Evolutionary conservation across 2,797 vertebrate species (phyloP).

Genomic region (Bradypodion pumilum): DNA sequence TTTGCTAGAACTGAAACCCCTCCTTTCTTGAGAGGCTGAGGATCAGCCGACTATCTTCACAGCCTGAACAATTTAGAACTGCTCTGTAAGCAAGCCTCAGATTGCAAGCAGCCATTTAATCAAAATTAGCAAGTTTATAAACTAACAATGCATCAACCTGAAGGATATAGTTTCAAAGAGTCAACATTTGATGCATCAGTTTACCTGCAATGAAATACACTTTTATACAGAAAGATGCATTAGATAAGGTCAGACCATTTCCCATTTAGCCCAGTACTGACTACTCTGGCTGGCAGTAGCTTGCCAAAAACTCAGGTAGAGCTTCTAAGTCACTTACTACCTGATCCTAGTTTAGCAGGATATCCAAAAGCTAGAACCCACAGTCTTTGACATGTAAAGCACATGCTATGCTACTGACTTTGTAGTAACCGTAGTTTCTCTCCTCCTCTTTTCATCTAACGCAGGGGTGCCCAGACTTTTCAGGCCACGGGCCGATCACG

Average conservation of each 20-base stretch:
- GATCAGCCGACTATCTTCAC: no score
- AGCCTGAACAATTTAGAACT: neutral
- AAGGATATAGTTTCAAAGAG: neutral
- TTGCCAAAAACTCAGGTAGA: neutral
- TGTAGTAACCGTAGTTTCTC: neutral
- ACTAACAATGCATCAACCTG: neutral
- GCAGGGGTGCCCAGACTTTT: no score
- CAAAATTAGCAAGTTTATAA: slow-evolving; percentile 2
- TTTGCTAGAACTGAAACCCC: neutral
- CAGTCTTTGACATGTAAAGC: neutral
- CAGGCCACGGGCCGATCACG: no score
- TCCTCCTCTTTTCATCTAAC: neutral
- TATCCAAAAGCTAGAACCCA: neutral
- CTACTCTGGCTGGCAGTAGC: neutral
- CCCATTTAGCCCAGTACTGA: neutral
- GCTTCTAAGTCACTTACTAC: neutral
- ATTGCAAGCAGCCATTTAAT: neutral
- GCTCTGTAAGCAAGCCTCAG: neutral
- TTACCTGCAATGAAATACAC: neutral
- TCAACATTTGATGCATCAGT: neutral
- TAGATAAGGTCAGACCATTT: neutral
- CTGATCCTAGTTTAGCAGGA: no score
- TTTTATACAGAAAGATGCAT: neutral
- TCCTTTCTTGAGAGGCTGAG: neutral
- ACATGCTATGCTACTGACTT: neutral